These are phyloP conservation scores for Melanaphis sacchari DNA, from an alignment of 1,140 invertebrate species.

Conservation along the genomic window DNA sequence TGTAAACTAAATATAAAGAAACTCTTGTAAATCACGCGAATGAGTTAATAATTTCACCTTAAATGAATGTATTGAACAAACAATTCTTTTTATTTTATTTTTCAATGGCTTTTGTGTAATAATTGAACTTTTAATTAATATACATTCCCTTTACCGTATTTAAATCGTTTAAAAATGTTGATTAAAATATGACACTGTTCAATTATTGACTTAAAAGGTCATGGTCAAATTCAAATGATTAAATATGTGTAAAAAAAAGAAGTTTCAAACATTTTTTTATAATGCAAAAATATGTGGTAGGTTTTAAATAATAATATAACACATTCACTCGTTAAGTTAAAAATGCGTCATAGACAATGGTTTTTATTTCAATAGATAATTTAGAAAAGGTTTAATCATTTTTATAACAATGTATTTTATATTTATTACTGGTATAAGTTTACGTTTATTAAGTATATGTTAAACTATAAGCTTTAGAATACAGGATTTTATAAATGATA, in stretches of 20 bases:
- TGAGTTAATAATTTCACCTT: background rate
- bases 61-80: background rate
- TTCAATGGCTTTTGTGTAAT: background rate
- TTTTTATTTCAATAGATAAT: background rate
- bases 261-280: background rate
- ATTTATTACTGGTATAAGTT: no score
- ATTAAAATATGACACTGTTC: background rate
- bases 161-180: background rate
- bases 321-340: background rate
- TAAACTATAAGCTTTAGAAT: no score
- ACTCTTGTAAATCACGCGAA: background rate
- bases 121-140: background rate
- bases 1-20: background rate
- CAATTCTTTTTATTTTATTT: conserved; percentile 2
- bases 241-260: background rate
- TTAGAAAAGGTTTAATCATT: background rate
- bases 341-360: background rate
- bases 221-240: background rate
- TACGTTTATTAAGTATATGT: no score
- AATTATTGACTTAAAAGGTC: background rate
- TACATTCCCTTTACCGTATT: background rate
- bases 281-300: background rate
- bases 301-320: background rate
- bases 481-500: no score
- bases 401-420: background rate